Base-by-base conservation (phyloP, 2,888 invertebrate species). In the Hypercompe scribonia region DNA sequence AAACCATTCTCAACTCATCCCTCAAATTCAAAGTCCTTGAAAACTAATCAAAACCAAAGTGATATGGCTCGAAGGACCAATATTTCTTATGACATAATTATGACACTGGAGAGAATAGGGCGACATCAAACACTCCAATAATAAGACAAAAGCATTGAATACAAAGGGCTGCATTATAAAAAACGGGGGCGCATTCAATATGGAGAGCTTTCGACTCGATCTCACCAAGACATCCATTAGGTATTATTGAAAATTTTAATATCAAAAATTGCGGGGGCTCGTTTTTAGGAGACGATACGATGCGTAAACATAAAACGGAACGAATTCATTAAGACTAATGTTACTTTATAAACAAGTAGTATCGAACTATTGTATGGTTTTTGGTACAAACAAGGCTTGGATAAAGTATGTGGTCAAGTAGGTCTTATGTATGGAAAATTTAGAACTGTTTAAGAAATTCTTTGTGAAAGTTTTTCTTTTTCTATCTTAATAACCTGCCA, bases 231-330 rank as follows among this genome's bases (percentile, higher is more conserved):
- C 91, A 94, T 95, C 95, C 96, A 96, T 96, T 96, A 96, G 95
- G 91, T 93, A 95, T 93, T 96, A 96, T 96, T 96, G 96, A 94
- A 95, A 94, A 95, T 96, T 96, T 95, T 95, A 96, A 96, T 96
- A 96, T 96, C 93, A 93, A 92, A 93, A 94, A 96, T 95, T 94
- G 94, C 92, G 78, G 86, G 83, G 61, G 58, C 72, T 33, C 67
- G 71, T 88, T 91, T 88, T 84, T 70, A 74, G 10, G 46, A n/a
- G 8, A 75, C 89, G 88, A 86, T 24, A 82, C 87, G 84, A 87
- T 74, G 66, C 70, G 18, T 58, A 11, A n/a, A 21, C 28, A 5
- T 31, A 18, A 61, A 13, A 58, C 58, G 4, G n/a, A 58, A 28
- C 4, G 28, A 31, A 28, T n/a, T 11, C 24, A 54, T 50, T 54